Evolutionary conservation across 2,888 invertebrate genomes (phyloP), one percentile per base, ranked within the genome.

Genomic region (Plebejus anna): DNA sequence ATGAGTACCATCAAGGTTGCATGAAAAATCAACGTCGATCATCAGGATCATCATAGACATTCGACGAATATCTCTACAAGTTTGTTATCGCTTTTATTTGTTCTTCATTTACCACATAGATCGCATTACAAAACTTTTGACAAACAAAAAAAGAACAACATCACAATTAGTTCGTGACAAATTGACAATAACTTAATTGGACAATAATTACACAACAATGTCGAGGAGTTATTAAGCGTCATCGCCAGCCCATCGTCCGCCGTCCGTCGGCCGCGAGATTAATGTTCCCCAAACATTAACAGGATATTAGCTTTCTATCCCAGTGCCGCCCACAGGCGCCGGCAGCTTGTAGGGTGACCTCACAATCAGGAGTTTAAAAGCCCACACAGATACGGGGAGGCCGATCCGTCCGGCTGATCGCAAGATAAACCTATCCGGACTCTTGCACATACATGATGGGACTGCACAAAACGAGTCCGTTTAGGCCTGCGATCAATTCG

Each of bases 261-360:
- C 36, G 57, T 57, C 22, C 70, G 72, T 76, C 77, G 79, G 76
- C 76, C 78, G 78, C 32, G 81, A 82, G 83, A 83, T 82, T 83
- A 80, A 83, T 82, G 82, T 79, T 79, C 76, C 79, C 78, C 75
- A 76, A 78, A 79, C 78, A 80, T 80, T 79, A 79, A 79, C 77
- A 80, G 80, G 80, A 80, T 80, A 81, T 80, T 80, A 81, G 80
- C 81, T 79, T 80, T 81, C 47, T 42, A 61, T 75, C 76, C 55
- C 72, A 28, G 28, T 47, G 13, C 71, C 78, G 77, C 76, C 76
- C 73, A 71, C 55, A 70, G 76, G 76, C 77, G 80, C 77, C 73
- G 76, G 70, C 73, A 72, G 72, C 36, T 32, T 51, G 38, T 42
- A n/a, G 28, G 13, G 75, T 42, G 73, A 55, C 70, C 66, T 77